These are phyloP conservation scores for Charina bottae DNA, from an alignment of 2,113 vertebrate species.

Conservation along the genomic window DNA sequence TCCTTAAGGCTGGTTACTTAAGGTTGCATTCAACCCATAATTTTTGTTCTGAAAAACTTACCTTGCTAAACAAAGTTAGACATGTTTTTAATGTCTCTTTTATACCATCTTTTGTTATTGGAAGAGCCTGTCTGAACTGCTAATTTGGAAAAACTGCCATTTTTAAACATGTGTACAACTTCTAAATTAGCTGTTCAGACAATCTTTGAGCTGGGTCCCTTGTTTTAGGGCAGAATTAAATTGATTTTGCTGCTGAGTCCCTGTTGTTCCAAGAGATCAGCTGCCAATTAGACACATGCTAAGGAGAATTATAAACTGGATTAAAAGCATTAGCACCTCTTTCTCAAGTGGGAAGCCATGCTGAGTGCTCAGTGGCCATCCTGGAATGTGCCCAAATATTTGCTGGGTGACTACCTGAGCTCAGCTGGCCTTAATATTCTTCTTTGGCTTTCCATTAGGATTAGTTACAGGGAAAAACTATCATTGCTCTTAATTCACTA, in stretches of 20 bases:
- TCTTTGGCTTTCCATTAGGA: constrained; percentile 55
- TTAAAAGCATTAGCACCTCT: constrained; percentile 64
- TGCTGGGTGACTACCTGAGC: constrained; percentile 57
- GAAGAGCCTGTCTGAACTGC: background rate
- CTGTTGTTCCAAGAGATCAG: constrained; percentile 68
- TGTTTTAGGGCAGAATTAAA: background rate
- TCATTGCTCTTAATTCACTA: constrained; percentile 69
- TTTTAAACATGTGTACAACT: constrained; percentile 14
- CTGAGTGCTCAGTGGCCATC: constrained; percentile 68
- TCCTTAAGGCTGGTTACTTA: background rate
- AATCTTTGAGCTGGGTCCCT: background rate
- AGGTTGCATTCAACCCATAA: background rate
- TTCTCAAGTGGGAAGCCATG: constrained; percentile 64
- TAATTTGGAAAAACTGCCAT: background rate
- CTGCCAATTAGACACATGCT: constrained; percentile 56
- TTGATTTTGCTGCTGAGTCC: constrained; percentile 37
- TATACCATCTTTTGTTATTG: background rate
- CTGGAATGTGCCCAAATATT: constrained; percentile 73
- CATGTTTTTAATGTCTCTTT: background rate
- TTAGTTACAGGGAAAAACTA: constrained; percentile 57
- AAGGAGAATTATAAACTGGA: constrained; percentile 57
- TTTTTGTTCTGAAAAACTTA: background rate
- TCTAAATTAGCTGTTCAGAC: background rate
- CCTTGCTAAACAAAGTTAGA: background rate
- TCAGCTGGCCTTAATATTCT: constrained; percentile 52